Evolutionary conservation across 2,113 vertebrate genomes (phyloP), one percentile per base, ranked within the genome.

Genomic region (Lagopus leucura): DNA sequence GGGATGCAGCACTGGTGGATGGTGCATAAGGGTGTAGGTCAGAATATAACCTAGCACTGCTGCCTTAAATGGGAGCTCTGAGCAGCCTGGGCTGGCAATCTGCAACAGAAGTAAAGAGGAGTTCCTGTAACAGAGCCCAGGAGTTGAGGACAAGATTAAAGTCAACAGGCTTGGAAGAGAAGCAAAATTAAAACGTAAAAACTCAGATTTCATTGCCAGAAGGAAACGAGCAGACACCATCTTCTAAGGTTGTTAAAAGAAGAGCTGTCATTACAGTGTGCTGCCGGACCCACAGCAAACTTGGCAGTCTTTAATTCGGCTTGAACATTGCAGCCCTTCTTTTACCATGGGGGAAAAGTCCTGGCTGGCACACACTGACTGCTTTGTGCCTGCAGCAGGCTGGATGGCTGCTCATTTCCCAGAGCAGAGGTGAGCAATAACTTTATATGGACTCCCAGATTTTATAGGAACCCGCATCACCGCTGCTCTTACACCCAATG

Each of bases 101-200:
- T 16, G 76, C 92, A 45, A 85, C 86, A 96, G 95, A 96, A 97
- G 92, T 89, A 86, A 95, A 95, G 96, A 94, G 89, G 81, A 93
- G 82, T 83, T 96, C 88, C 95, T 88, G 63, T 64, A 94, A 91
- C 66, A 95, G 73, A 96, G 76, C 75, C 69, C 86, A 73, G 83
- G 96, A 96, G 80, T 1, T 92, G 85, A 94, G 94, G 95, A 84
- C 86, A 94, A 96, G 94, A 93, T 94, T 94, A 95, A 95, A 97
- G 83, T 89, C 64, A 64, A 87, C 4, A 76, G 87, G 86, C 58
- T 78, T 89, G 90, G 86, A 83, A 72, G 16, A n/a, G 36, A 66
- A 38, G 25, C 21, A 75, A 75, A 86, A 36, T 16, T 18, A 14
- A 64, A 48, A 77, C 54, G 63, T 5, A 34, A 72, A 64, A 89